Base-by-base conservation (phyloP, 2,113 vertebrate species). In the Anoura caudifer region DNA sequence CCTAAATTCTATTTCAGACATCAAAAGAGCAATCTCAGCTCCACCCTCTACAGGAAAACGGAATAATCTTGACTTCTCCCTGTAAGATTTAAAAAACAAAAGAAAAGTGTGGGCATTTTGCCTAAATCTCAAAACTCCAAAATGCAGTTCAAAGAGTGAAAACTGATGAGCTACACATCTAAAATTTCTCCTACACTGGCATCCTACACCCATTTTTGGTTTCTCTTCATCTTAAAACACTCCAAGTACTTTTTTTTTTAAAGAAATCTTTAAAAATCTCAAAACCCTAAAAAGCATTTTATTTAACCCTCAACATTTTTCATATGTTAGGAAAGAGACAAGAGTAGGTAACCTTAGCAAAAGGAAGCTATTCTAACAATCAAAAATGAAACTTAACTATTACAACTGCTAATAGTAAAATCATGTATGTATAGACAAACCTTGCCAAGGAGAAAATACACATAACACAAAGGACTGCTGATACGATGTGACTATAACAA, bases 91-190 rank as follows among this genome's bases (percentile, higher is more conserved):
- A 50, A 50, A 36, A 36, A 26, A 50, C n/a, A 69, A 36, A 8
- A 26, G 28, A 9, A 38, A 56, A 61, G 19, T 12, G 28, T 79
- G 6, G 85, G 79, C 70, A 92, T 91, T 88, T 26, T 81, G 83
- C 77, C 84, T 85, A 77, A 67, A 77, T 93, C 59, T 96, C 77
- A 87, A 94, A 96, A 93, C 38, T 94, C 19, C n/a, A 94, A 95
- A 95, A 59, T 56, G 13, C 14, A 56, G 43, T 87, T 94, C 31
- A 80, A 5, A 91, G 33, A 88, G 22, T 85, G 81, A 94, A 95
- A 92, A 88, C 41, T 82, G 61, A 38, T 91, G 94, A 88, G 36
- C 31, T n/a, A 83, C 61, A 92, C 12, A 86, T 87, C 43, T 89
- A 89, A 95, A 85, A 67, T 56, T 87, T 33, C 76, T 81, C 45